Percentiles rank a stretch among this genome's conserved stretches.
phyloP scores from a whole-genome alignment of 2,113 vertebrate genomes.

The Bothrops jararaca region DNA sequence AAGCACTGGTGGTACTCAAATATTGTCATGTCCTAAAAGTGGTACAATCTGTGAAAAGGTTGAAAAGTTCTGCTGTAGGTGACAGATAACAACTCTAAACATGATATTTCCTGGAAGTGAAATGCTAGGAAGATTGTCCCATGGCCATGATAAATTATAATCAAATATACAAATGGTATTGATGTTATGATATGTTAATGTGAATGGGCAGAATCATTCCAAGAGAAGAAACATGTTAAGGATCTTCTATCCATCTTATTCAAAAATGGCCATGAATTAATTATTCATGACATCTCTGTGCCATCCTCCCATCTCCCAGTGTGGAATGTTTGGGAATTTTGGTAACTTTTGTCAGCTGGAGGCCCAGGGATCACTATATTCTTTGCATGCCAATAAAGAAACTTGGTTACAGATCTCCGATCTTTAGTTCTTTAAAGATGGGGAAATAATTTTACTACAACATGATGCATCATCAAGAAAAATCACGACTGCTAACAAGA shows the following conservation, averaged over 20 bases:
- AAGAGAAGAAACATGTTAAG: background rate
- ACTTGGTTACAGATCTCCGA: background rate
- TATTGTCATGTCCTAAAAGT: too few species aligned
- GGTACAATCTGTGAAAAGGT: too few species aligned
- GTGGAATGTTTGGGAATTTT: background rate
- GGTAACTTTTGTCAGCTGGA: background rate
- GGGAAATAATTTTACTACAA: background rate
- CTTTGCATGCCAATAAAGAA: background rate
- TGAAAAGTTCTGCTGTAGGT: background rate
- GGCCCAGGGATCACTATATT: background rate
- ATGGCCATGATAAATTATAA: background rate
- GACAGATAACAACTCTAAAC: background rate
- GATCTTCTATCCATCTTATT: background rate
- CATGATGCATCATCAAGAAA: background rate
- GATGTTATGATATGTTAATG: background rate
- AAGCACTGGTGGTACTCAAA: too few species aligned
- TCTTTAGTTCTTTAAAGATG: background rate
- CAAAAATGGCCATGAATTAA: background rate
- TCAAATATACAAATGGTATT: background rate
- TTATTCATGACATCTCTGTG: background rate
- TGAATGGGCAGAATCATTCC: background rate
- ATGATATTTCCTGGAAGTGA: background rate
- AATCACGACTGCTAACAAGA: background rate
- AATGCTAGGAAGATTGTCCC: background rate
- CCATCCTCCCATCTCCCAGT: background rate